Evolutionary conservation across 2,888 invertebrate species (phyloP), one percentile per base, ranked within the genome.

Genomic region (Creontiades dilutus): DNA sequence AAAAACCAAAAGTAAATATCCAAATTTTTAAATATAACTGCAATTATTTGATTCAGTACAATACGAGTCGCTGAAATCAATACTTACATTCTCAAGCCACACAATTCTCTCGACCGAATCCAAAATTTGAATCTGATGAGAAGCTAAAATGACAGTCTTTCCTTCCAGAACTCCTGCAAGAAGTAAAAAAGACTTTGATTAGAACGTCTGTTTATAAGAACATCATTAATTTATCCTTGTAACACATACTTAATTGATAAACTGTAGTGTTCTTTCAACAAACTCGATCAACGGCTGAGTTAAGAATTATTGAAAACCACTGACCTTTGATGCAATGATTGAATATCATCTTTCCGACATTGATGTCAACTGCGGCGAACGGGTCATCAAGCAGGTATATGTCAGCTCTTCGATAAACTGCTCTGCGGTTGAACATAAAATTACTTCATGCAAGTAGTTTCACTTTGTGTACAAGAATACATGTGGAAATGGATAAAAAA

Each of bases 371-470:
- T 0, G 97, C 97, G 90, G 96, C 96, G 1, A 97, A 93, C 0
- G 97, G 97, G 93, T 97, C 97, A 93, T 97, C 97, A 47, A 97
- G 93, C 9, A 97, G 93, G 92, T 97, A 97, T 90, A 97, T 95
- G 92, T 96, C 95, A 47, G 97, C 96, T 92, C 96, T 94, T 93
- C 95, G 95, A 92, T 97, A 97, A 89, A 97, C 95, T 7, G 97
- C 96, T 91, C 97, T 93, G 90, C 2, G 7, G 7, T 37, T 4
- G 7, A 37, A 37, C 37, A 37, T 4, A 7, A 37, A 37, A 37
- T 37, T 7, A 37, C 37, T 37, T n/a, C n/a, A n/a, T n/a, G n/a
- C n/a, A n/a, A n/a, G n/a, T n/a, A n/a, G n/a, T n/a, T n/a, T n/a
- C n/a, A n/a, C n/a, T n/a, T n/a, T n/a, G n/a, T n/a, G n/a, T n/a